Evolutionary conservation across 2,888 invertebrate species (phyloP).

Genomic region (Caenorhabditis imperialis): DNA sequence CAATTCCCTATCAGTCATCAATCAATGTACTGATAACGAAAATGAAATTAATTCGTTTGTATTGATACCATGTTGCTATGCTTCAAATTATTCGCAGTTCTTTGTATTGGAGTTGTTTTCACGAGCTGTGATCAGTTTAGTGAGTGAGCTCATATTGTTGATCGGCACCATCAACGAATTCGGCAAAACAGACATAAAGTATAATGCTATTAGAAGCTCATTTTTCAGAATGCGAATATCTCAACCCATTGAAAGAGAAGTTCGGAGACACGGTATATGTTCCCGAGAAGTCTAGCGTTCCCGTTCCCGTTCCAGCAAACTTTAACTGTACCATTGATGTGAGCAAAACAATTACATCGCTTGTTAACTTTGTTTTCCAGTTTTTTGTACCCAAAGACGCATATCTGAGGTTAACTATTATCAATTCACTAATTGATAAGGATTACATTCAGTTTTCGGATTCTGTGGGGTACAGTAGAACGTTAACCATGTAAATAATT

Average conservation of each 20-base stretch:
- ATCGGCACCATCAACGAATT: background rate
- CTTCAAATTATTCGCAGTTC: no score
- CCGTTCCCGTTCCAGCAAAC: slow-evolving; percentile 25
- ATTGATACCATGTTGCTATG: no score
- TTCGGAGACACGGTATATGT: slow-evolving; percentile 23
- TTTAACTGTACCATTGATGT: slow-evolving; percentile 39
- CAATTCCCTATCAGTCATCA: no score
- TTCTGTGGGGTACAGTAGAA: slow-evolving; percentile 33
- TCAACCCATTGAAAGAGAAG: slow-evolving; percentile 18
- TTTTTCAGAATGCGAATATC: slow-evolving; percentile 25
- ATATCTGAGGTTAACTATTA: slow-evolving; percentile 28
- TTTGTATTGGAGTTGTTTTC: no score
- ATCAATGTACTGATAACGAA: no score
- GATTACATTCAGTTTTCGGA: slow-evolving; percentile 43
- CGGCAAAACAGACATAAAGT: no score
- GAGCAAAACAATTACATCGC: background rate
- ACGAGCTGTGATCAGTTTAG: slow-evolving; percentile 1
- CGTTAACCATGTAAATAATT: slow-evolving; percentile 30
- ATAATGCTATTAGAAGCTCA: no score
- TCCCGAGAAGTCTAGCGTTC: slow-evolving; percentile 35
- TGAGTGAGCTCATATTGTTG: background rate
- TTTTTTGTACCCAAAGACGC: slow-evolving; percentile 25
- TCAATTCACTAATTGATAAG: slow-evolving; percentile 25
- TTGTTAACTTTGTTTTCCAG: slow-evolving; percentile 5
- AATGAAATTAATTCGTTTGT: no score